A percentile compares a stretch with the other conserved stretches of the same genome.
These are phyloP conservation scores for Steromphala cineraria DNA, from an alignment of 2,888 invertebrate species.

Conservation along the genomic window DNA sequence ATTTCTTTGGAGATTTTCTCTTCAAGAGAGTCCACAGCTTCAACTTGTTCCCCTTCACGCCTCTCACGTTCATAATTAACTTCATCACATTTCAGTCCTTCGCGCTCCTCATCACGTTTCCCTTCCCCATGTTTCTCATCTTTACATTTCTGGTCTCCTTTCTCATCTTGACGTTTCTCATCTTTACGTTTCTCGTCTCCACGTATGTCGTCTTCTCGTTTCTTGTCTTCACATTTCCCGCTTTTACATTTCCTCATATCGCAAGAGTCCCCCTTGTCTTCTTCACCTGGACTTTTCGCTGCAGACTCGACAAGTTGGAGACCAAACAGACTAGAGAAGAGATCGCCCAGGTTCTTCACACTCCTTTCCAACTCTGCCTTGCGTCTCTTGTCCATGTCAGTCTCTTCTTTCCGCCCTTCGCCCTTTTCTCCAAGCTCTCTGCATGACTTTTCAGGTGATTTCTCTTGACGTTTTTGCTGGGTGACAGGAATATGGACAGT, in stretches of 20 bases:
- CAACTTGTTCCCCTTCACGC: too few relatives aligned
- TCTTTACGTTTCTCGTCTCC: neutral
- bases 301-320: neutral
- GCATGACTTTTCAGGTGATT: neutral
- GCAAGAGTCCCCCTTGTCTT: neutral
- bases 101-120: neutral
- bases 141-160: neutral
- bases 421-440: too few relatives aligned
- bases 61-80: neutral
- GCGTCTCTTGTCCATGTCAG: neutral
- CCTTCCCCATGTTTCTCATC: neutral
- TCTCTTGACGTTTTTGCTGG: neutral
- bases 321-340: neutral
- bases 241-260: neutral
- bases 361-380: neutral
- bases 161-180: neutral
- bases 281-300: neutral
- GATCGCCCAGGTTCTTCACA: neutral
- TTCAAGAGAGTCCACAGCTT: too few relatives aligned
- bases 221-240: neutral
- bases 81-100: neutral
- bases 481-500: neutral
- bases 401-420: neutral
- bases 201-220: neutral
- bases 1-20: too few relatives aligned